These are phyloP conservation scores for Chromoteleia sp. DNA, from an alignment of 2,888 invertebrate genomes.

Conservation along the genomic window DNA sequence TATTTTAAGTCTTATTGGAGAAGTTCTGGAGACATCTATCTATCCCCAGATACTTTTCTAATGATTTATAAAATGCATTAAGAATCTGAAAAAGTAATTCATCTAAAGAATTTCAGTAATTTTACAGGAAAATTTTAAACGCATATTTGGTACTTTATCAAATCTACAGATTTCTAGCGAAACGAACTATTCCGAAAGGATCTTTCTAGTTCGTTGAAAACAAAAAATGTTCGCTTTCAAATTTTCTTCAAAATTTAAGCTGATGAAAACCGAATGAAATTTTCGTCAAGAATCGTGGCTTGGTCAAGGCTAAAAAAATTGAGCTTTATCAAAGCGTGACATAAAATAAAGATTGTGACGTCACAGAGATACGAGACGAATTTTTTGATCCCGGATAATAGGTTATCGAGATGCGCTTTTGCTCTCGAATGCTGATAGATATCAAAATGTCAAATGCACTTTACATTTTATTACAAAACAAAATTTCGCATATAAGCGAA, in stretches of 20 bases:
- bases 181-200: no score
- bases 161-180: neutral
- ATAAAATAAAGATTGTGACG: slow-evolving; percentile 48
- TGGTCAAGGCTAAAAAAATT: slow-evolving; percentile 38
- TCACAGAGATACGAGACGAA: slow-evolving; percentile 64
- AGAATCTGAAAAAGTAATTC: no score
- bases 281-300: slow-evolving; percentile 1
- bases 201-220: no score
- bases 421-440: slow-evolving; percentile 71
- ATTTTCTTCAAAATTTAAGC: neutral
- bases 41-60: no score
- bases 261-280: neutral
- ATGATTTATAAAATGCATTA: no score
- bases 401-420: slow-evolving; percentile 75
- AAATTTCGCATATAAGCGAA: neutral
- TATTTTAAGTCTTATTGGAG: no score
- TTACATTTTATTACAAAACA: slow-evolving; percentile 26
- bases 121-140: no score
- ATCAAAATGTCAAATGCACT: slow-evolving; percentile 70
- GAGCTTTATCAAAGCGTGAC: slow-evolving; percentile 43
- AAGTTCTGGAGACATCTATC: no score
- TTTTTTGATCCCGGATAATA: slow-evolving; percentile 77
- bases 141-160: no score
- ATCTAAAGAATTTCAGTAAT: no score
- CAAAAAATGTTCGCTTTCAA: neutral